Base-by-base conservation (phyloP, 64 coral and sea anemone species). In the Platygyra sinensis region DNA sequence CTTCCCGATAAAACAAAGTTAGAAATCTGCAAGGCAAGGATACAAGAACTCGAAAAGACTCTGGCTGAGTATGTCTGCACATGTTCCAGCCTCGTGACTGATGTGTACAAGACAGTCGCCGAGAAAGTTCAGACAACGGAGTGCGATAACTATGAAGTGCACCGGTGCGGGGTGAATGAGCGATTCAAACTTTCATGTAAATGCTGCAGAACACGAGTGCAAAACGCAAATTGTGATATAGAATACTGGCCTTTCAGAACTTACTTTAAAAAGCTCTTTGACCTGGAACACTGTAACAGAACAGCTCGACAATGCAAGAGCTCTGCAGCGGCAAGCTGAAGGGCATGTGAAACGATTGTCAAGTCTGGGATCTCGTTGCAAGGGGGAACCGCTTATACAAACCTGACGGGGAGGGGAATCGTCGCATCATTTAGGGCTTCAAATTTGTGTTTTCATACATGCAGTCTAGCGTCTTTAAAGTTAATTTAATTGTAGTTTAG, bases 181-280 rank as follows among this genome's bases (percentile, higher is more conserved):
- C 60, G 59, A 20, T 92, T 92, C 24, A 87, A 92, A 42, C 59
- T 87, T 24, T 87, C 82, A 22, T 92, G 90, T 12, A 92, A 87
- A 24, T 92, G 90, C 62, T 92, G 90, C 12, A 39, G 74, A 52
- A 30, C 83, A 18, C 75, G 90, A 77, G 90, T 92, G 27, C 90
- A 92, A 33, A 31, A 87, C 13, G 75, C 83, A 0, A 38, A 87
- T 49, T 92, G 90, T 16, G 31, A 79, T n/a, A 1, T 92, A 7
- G 33, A 87, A 19, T 92, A 92, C 20, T 38, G 33, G 31, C 61
- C 10, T 30, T 77, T 92, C 20, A 71, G 83, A 73, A 74, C 63
- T 28, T 8, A 77, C 24, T 33, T 92, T 62, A 92, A 92, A 33
- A 92, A 87, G 49, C 75, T 92, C 14, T 92, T 92, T 87, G 90